A percentile compares a stretch with the other conserved stretches of the same genome.
Evolutionary conservation across 2,797 vertebrate species (phyloP).

Genomic region (Rhadinocentrus ornatus): DNA sequence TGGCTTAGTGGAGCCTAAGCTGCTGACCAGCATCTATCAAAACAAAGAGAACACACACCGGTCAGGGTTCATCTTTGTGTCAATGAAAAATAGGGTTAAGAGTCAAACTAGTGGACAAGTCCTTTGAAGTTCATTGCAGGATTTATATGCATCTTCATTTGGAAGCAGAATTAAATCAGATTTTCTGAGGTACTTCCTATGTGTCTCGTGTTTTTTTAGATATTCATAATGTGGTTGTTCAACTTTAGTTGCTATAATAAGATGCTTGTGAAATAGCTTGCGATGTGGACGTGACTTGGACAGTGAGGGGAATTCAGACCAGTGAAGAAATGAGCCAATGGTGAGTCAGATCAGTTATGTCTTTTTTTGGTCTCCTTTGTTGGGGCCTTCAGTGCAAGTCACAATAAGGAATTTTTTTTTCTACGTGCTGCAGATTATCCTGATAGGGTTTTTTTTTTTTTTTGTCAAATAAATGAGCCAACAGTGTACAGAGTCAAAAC

Average conservation of each 20-base stretch:
- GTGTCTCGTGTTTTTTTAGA: slow-evolving; percentile 3
- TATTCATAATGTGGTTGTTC: slow-evolving; percentile 39
- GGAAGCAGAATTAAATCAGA: background rate
- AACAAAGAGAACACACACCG: slow-evolving; percentile 59
- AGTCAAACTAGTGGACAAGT: slow-evolving; percentile 37
- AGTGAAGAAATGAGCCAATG: slow-evolving; percentile 33
- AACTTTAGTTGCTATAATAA: slow-evolving; percentile 36
- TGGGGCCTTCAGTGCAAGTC: slow-evolving; percentile 52
- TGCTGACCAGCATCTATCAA: slow-evolving; percentile 66
- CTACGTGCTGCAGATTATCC: slow-evolving; percentile 71
- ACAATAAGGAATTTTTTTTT: slow-evolving; percentile 62
- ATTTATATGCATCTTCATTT: slow-evolving; percentile 15
- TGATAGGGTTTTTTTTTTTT: slow-evolving; percentile 57
- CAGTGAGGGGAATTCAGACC: slow-evolving; percentile 39
- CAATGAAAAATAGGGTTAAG: slow-evolving; percentile 38
- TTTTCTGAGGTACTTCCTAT: slow-evolving; percentile 4
- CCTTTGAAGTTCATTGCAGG: slow-evolving; percentile 40
- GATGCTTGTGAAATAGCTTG: slow-evolving; percentile 53
- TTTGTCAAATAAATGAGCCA: slow-evolving; percentile 15
- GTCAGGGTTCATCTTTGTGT: slow-evolving; percentile 48
- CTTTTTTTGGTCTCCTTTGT: slow-evolving; percentile 67
- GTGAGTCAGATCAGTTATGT: slow-evolving; percentile 41
- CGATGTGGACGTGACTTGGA: slow-evolving; percentile 71
- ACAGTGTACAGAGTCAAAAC: slow-evolving; percentile 18
- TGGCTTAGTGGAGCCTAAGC: slow-evolving; percentile 59